phyloP scores from a whole-genome alignment of 2,113 vertebrate species.

The Ceratotherium simum region DNA sequence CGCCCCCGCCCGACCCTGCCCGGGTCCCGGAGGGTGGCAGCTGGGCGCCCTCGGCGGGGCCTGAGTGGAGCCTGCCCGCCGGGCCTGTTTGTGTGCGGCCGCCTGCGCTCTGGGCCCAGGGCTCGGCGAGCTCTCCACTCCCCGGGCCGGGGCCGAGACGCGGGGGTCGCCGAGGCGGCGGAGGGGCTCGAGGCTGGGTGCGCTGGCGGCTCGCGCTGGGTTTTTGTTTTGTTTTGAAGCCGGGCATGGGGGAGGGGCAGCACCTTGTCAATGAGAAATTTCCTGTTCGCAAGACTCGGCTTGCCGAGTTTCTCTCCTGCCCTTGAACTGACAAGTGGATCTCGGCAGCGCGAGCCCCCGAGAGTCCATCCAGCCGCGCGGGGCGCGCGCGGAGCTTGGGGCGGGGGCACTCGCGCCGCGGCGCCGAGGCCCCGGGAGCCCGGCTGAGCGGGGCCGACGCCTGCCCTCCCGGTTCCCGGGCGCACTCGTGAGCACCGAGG shows the following conservation, averaged over 20 bases:
- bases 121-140: background rate
- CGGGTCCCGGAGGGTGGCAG: background rate
- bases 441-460: conserved; percentile 46
- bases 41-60: background rate
- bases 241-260: conserved; percentile 80
- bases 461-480: conserved; percentile 68
- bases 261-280: conserved; percentile 88
- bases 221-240: conserved; percentile 82
- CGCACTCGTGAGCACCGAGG: conserved; percentile 67
- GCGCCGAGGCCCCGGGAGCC: conserved; percentile 43
- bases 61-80: background rate
- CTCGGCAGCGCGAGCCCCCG: conserved; percentile 83
- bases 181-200: conserved; percentile 64
- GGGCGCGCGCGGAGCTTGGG: conserved; percentile 76
- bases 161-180: conserved; percentile 49
- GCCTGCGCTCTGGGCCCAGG: background rate
- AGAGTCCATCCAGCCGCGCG: conserved; percentile 82
- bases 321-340: conserved; percentile 91
- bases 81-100: conserved; percentile 23
- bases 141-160: background rate
- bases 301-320: conserved; percentile 88
- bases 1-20: background rate
- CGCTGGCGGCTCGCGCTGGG: conserved; percentile 71
- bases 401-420: conserved; percentile 50
- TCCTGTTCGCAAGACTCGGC: conserved; percentile 87